phyloP scores from a whole-genome alignment of 2,113 vertebrate species.

The Aythya baeri region DNA sequence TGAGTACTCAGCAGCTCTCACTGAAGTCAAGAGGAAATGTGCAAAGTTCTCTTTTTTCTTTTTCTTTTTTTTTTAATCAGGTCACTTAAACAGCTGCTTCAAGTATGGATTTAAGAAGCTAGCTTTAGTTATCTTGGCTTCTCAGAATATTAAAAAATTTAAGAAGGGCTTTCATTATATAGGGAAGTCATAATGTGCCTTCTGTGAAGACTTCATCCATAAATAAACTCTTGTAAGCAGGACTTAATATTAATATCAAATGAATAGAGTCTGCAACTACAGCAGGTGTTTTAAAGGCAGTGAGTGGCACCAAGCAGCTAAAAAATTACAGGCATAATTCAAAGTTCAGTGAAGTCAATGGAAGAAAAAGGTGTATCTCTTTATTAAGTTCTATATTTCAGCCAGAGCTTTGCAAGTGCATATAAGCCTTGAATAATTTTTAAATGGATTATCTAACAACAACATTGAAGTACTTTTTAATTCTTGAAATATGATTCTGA shows the following conservation, averaged over 20 bases:
- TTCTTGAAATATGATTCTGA: neutral
- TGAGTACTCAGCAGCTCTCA: neutral
- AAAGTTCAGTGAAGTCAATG: neutral
- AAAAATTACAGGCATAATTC: neutral
- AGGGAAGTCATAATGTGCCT: conserved; percentile 1
- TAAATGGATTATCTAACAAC: neutral
- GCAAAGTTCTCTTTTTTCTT: neutral
- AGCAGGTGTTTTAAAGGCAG: conserved; percentile 13
- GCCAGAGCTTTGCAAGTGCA: neutral
- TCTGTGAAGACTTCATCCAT: conserved; percentile 40
- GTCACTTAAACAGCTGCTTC: conserved; percentile 15
- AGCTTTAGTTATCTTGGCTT: conserved; percentile 24
- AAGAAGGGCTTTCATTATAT: conserved; percentile 9
- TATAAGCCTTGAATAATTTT: neutral
- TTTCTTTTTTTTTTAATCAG: neutral
- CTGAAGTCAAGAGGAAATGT: conserved; percentile 6
- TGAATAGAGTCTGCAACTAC: neutral
- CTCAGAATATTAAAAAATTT: conserved; percentile 22
- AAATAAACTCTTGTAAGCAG: conserved; percentile 36
- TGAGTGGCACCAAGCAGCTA: neutral
- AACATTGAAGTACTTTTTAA: neutral
- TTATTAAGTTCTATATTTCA: neutral
- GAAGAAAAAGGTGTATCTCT: neutral
- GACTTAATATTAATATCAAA: neutral
- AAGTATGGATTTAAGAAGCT: conserved; percentile 24